Evolutionary conservation across 1,140 invertebrate species (phyloP), one percentile per base, ranked within the genome.

Genomic region (Sycobia sp.): DNA sequence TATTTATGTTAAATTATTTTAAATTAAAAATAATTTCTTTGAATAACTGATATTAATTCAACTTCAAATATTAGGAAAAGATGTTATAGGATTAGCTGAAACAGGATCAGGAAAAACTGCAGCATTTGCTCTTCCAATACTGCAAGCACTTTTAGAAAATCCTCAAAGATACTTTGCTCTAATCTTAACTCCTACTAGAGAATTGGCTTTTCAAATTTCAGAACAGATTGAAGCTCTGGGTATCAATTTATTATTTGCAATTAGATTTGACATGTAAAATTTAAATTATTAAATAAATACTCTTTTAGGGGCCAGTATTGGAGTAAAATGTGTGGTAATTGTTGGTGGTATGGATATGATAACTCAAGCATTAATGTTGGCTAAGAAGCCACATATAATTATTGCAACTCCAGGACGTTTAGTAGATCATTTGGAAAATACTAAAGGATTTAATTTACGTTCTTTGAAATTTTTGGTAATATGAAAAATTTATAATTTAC

Each of bases 301-400:
- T 39, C 47, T 69, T 67, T 23, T 38, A 89, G 90, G 88, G 73
- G 82, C 90, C 18, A 85, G 83, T 63, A 96, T 99, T 74, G 96
- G 96, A 50, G 90, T 98, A 1, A 96, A 97, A 86, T 93, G 91
- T 85, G 94, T 89, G 67, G 95, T 98, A 1, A 92, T 99, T 73
- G 96, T 99, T 39, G 97, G 97, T 58, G 97, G 97, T 3, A 96
- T 98, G 86, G 96, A 99, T 75, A 98, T 98, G 94, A 91, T 95
- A 71, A 89, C 92, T 0, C 97, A 99, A 77, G 88, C 93, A 0
- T 76, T 98, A 44, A 85, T 90, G 67, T 78, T 99, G 18, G 93
- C 94, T 0, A 98, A 97, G 74, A 97, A 97, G 72, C 96, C 96
- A 11, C 96, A 98, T 72, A 90, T 98, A 63, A 87, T 99, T 47